These are phyloP conservation scores for Stenopsyche tienmushanensis DNA, from an alignment of 1,140 invertebrate species.

Conservation along the genomic window DNA sequence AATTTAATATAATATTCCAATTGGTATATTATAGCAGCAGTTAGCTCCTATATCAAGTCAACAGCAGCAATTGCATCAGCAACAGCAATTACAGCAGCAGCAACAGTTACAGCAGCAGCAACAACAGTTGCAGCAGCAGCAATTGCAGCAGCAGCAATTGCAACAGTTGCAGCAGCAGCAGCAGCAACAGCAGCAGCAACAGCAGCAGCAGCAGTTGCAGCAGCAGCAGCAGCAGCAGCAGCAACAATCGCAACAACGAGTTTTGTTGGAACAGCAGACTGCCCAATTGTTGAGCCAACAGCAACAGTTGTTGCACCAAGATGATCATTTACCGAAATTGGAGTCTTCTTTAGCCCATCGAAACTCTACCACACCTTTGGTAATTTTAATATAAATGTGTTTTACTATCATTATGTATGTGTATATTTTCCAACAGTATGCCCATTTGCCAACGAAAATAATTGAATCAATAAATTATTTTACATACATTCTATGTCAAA, in stretches of 20 bases:
- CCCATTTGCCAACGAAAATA: background rate
- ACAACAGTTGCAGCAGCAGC: conserved; percentile 53
- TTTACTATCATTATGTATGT: background rate
- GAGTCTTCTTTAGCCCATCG: conserved; percentile 1
- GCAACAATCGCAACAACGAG: conserved; percentile 37
- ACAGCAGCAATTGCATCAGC: conserved; percentile 44
- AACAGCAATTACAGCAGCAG: conserved; percentile 45
- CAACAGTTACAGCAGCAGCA: conserved; percentile 47
- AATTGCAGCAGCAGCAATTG: conserved; percentile 50
- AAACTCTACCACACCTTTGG: background rate
- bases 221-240: conserved; percentile 38
- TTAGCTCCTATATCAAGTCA: conserved; percentile 15
- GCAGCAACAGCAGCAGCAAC: conserved; percentile 51
- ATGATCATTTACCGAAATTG: conserved; percentile 29
- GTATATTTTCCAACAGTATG: background rate
- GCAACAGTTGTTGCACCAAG: conserved; percentile 19
- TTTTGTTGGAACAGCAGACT: conserved; percentile 32
- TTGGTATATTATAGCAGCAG: background rate
- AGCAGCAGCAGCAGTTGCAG: conserved; percentile 39
- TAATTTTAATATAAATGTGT: background rate
- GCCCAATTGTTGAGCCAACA: conserved; percentile 35
- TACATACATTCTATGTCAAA: too few relatives aligned
- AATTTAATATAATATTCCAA: background rate
- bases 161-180: conserved; percentile 51
- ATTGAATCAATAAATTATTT: background rate